Evolutionary conservation across 2,797 vertebrate species (phyloP), one percentile per base, ranked within the genome.

Genomic region (Mallotus villosus): DNA sequence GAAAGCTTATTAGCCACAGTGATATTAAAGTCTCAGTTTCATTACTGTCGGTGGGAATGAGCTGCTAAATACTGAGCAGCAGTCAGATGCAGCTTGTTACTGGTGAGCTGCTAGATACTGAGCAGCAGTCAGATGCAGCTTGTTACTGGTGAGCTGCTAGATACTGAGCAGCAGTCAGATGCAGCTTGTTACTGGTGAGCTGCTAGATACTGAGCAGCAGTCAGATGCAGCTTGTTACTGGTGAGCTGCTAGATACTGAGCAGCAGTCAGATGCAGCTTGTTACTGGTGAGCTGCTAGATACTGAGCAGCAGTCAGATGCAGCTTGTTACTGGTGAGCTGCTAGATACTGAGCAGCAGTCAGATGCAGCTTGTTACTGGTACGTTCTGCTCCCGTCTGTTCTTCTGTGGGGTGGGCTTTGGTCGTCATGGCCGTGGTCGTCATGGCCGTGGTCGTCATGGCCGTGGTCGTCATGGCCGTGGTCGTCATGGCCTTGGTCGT

Each of bases 21-120:
- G 82, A 76, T 82, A 88, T 88, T 88, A 73, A 71, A 78, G 85
- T 87, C 89, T 77, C 74, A 74, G 81, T 85, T 89, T 85, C 81
- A 81, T 92, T 88, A 84, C 76, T 78, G 77, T 85, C 79, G 85
- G 82, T 90, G 89, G 85, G 88, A 87, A 89, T 91, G 80, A 88
- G 88, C 89, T 84, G 82, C 67, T 81, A 84, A 86, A 79, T 79
- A 88, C 90, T 77, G 85, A 85, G 87, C 59, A 72, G 74, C 75
- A 88, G 67, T 78, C 70, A 80, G 81, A 79, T n/a, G 78, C 82
- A 76, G 85, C 84, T 68, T 71, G 71, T 80, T 75, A 66, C 72
- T 62, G 22, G 58, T 91, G 80, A 88, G 88, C 89, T 84, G 82
- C 67, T 81, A 84, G 85, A 79, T 79, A 88, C 90, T 77, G 85